phyloP scores from a whole-genome alignment of 2,888 invertebrate genomes.

The Acheta domesticus region DNA sequence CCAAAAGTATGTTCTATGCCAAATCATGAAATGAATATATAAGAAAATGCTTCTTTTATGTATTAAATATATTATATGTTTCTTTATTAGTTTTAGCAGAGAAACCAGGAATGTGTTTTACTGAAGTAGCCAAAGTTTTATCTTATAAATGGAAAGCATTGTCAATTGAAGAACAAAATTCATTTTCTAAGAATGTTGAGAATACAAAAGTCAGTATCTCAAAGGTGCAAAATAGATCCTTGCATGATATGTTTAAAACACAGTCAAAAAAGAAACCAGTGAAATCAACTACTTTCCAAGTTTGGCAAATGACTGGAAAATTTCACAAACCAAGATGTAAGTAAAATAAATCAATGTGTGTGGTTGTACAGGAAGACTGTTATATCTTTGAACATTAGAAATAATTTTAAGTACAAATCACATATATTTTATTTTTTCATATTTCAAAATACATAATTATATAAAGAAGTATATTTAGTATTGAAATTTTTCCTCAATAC shows the following conservation, averaged over 20 bases:
- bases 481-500: too few species aligned
- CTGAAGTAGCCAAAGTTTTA: conserved; percentile 46
- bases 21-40: background rate
- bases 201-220: conserved; percentile 39
- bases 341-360: background rate
- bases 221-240: conserved; percentile 20
- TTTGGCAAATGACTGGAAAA: too few species aligned
- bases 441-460: too few species aligned
- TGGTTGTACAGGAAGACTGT: too few species aligned
- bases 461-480: too few species aligned
- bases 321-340: background rate
- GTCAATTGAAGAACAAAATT: conserved; percentile 44
- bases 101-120: conserved; percentile 44
- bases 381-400: too few species aligned
- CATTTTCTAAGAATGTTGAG: conserved; percentile 43
- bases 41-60: background rate
- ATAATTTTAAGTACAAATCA: too few species aligned
- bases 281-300: background rate
- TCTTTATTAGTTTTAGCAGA: conserved; percentile 42
- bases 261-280: background rate
- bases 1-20: conserved; percentile 43
- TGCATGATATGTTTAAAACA: background rate
- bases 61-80: conserved; percentile 25
- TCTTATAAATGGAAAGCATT: conserved; percentile 46
- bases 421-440: too few species aligned